Percentiles rank a stretch among this genome's conserved stretches.
These are phyloP conservation scores for Bovichtus variegatus DNA, from an alignment of 2,797 vertebrate species.

Conservation along the genomic window DNA sequence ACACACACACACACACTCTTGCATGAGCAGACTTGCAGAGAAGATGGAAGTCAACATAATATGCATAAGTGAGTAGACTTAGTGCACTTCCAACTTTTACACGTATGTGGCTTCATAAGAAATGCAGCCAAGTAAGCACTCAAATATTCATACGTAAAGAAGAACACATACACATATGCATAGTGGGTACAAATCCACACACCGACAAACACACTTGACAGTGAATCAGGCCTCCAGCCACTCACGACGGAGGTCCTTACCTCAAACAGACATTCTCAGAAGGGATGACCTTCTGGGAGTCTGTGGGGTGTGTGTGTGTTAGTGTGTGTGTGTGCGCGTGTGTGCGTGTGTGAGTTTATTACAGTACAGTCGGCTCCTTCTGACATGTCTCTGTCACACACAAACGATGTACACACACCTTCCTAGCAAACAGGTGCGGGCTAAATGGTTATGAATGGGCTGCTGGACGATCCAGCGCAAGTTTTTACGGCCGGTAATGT, in stretches of 20 bases:
- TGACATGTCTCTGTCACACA: constrained; percentile 12
- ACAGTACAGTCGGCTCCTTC: background rate
- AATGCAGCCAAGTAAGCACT: background rate
- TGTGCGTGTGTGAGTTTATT: background rate
- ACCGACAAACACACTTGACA: constrained; percentile 31
- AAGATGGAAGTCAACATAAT: background rate
- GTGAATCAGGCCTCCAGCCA: constrained; percentile 70
- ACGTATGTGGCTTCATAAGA: background rate
- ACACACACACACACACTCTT: background rate
- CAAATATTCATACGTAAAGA: background rate
- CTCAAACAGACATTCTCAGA: constrained; percentile 83
- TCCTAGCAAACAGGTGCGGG: constrained; percentile 92
- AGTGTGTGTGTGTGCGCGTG: constrained; percentile 30
- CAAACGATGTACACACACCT: constrained; percentile 6
- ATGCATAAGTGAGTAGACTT: background rate
- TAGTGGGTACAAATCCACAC: constrained; percentile 30
- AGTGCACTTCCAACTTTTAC: background rate
- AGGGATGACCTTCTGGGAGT: constrained; percentile 83
- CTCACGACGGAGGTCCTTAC: constrained; percentile 71
- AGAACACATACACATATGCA: background rate
- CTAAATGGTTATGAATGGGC: constrained; percentile 97
- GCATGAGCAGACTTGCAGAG: background rate
- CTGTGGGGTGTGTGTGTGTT: constrained; percentile 67
- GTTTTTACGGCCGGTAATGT: constrained; percentile 88
- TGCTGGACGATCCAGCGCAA: constrained; percentile 88